Conservation (phyloP, 2,888 invertebrate species). For the Meteorus cinctellus region DNA sequence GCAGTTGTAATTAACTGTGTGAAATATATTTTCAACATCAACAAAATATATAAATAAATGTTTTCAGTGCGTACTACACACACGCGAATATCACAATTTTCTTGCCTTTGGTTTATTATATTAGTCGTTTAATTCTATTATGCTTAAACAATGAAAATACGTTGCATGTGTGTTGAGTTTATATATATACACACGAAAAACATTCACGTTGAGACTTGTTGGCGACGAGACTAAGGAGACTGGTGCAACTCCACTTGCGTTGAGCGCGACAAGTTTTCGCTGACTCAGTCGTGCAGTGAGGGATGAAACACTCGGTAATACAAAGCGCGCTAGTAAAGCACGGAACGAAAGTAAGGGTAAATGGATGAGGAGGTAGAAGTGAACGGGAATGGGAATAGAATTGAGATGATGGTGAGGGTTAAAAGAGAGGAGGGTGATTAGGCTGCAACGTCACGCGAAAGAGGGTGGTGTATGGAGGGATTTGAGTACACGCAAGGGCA, state of each 20-base stretch:
- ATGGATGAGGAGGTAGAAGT: not conserved
- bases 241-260: slow-evolving; percentile 41
- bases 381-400: not conserved
- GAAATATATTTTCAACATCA: slow-evolving; percentile 1
- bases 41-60: not conserved
- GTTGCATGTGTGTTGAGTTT: not conserved
- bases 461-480: slow-evolving; percentile 25
- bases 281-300: slow-evolving; percentile 37
- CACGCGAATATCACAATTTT: not conserved
- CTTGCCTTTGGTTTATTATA: slow-evolving; percentile 25
- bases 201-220: slow-evolving; percentile 10
- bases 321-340: slow-evolving; percentile 56
- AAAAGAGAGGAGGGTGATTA: slow-evolving; percentile 62
- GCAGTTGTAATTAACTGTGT: not conserved
- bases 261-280: slow-evolving; percentile 48
- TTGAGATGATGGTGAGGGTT: not conserved
- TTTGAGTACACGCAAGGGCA: slow-evolving; percentile 44
- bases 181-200: not conserved
- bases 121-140: slow-evolving; percentile 33
- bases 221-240: slow-evolving; percentile 49
- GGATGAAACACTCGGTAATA: slow-evolving; percentile 66
- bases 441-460: slow-evolving; percentile 51
- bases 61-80: not conserved
- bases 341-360: slow-evolving; percentile 51
- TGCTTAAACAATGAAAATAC: slow-evolving; percentile 27